Conservation (phyloP, 2,113 vertebrate genomes). For the Cebidichthys violaceus region DNA sequence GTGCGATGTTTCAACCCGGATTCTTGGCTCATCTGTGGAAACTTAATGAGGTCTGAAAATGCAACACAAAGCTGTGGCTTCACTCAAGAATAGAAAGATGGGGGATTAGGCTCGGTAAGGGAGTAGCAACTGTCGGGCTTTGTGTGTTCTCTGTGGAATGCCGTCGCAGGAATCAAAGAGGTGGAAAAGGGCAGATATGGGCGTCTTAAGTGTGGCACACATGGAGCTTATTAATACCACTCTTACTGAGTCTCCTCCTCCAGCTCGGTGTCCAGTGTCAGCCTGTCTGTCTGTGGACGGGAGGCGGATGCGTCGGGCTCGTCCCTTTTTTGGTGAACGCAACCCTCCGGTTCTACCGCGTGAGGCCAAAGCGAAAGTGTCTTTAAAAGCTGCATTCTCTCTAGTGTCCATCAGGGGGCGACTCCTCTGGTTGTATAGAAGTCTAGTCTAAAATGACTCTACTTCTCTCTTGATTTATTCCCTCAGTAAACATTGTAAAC, state of each 20-base stretch:
- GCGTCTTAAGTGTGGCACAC: constrained; percentile 57
- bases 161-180: constrained; percentile 34
- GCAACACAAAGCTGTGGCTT: neutral
- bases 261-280: constrained; percentile 35
- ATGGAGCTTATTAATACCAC: constrained; percentile 59
- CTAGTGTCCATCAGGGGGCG: no score
- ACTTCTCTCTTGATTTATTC: no score
- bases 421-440: no score
- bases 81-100: neutral
- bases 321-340: neutral
- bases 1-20: neutral
- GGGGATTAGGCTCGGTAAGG: neutral
- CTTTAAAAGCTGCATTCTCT: no score
- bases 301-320: constrained; percentile 3
- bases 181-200: constrained; percentile 30
- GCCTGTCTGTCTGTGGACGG: constrained; percentile 10
- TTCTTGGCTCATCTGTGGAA: neutral
- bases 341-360: no score
- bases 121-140: neutral
- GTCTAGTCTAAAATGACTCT: neutral
- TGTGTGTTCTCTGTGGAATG: constrained; percentile 39
- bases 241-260: neutral
- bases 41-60: neutral
- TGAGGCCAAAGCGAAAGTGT: no score
- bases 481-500: no score